These are phyloP conservation scores for Chymomyza caudatula DNA, from an alignment of 2,888 invertebrate species.

Conservation along the genomic window DNA sequence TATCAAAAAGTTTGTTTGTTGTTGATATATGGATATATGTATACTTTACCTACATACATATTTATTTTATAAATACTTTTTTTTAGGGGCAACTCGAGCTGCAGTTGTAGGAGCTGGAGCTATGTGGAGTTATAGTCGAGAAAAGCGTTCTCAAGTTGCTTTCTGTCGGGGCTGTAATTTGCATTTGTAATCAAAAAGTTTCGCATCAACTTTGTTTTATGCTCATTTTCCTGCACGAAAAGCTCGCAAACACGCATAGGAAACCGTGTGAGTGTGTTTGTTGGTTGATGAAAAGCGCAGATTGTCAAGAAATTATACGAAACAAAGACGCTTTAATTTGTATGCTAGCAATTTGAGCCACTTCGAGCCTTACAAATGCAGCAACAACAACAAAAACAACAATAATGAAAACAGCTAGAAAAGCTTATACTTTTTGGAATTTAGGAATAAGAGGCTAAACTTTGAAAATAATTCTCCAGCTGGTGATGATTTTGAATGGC, in stretches of 20 bases:
- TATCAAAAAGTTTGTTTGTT: conserved; percentile 44
- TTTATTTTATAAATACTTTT: neutral
- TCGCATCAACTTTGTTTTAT: conserved; percentile 69
- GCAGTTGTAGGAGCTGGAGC: neutral
- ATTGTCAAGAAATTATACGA: conserved; percentile 45
- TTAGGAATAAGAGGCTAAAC: no score
- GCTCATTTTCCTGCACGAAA: conserved; percentile 48
- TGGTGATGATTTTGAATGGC: no score
- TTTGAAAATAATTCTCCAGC: no score
- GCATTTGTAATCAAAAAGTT: conserved; percentile 71
- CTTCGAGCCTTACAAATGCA: neutral
- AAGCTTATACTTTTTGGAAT: no score
- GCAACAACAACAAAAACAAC: no score
- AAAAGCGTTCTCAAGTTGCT: neutral
- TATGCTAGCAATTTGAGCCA: neutral
- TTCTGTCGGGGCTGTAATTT: conserved; percentile 54
- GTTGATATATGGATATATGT: neutral
- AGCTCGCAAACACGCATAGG: neutral
- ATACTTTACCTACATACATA: neutral
- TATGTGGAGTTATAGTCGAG: neutral
- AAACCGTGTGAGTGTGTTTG: conserved; percentile 4
- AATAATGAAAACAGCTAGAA: no score
- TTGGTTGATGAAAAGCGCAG: conserved; percentile 18
- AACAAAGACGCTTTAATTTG: neutral
- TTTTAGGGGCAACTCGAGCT: neutral